A percentile compares a stretch with the other conserved stretches of the same genome.
These are phyloP conservation scores for Lacanobia oleracea DNA, from an alignment of 2,888 invertebrate genomes.

Conservation along the genomic window DNA sequence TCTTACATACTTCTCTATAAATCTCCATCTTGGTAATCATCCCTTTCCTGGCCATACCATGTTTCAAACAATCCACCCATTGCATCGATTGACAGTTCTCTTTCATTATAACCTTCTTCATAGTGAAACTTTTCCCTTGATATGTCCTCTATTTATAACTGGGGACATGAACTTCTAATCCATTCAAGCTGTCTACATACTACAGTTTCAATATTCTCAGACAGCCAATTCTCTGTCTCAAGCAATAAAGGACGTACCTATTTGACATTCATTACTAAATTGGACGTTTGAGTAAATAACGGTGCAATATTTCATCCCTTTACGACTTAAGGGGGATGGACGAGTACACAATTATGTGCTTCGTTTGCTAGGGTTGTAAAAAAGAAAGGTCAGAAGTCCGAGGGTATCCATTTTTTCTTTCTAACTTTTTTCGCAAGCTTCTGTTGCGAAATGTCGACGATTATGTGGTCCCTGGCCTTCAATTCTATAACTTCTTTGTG, in stretches of 20 bases:
- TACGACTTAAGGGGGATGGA: constrained; percentile 35
- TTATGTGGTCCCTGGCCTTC: not conserved
- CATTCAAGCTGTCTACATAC: not conserved
- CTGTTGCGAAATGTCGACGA: not conserved
- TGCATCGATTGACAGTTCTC: not conserved
- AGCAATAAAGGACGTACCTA: constrained; percentile 18
- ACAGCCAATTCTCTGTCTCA: constrained; percentile 5
- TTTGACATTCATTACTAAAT: constrained; percentile 45
- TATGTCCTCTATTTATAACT: not conserved
- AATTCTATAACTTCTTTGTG: not conserved
- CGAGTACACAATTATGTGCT: constrained; percentile 21
- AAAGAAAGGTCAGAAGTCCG: not conserved
- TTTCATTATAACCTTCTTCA: not conserved
- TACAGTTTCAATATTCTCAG: not conserved
- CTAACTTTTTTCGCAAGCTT: not conserved
- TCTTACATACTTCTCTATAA: no score
- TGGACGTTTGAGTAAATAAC: constrained; percentile 46
- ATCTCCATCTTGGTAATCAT: no score
- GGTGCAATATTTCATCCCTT: constrained; percentile 48
- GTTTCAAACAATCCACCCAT: not conserved
- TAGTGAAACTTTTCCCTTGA: not conserved
- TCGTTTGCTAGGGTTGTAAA: constrained; percentile 34
- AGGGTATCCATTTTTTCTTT: not conserved
- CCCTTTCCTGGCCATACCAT: not conserved
- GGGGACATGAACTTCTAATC: not conserved